A percentile compares a stretch with the other conserved stretches of the same genome.
Conservation (phyloP, 2,797 vertebrate genomes). For the Momotus momota region DNA sequence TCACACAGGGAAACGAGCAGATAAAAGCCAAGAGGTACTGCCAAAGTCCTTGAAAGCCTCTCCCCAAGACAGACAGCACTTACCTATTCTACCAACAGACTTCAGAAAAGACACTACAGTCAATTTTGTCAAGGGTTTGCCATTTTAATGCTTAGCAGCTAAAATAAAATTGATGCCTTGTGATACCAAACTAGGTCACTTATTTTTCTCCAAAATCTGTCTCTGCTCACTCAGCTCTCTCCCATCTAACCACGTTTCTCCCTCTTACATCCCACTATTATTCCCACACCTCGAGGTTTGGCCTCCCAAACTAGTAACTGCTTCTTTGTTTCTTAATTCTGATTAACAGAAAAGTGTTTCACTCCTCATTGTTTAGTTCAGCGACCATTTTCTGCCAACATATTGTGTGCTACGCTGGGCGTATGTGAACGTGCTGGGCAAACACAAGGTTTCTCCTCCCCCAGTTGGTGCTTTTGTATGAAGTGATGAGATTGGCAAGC, state of each 20-base stretch:
- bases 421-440: rapidly evolving
- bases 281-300: neutral
- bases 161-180: neutral
- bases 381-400: neutral
- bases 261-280: neutral
- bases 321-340: neutral
- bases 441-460: neutral
- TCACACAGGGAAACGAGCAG: neutral
- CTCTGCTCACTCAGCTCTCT: neutral
- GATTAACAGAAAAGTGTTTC: neutral
- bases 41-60: neutral
- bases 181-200: neutral
- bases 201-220: neutral
- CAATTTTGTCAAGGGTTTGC: neutral
- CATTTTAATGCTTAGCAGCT: neutral
- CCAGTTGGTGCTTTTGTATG: neutral
- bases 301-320: neutral
- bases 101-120: neutral
- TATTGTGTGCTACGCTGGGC: neutral
- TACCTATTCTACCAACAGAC: neutral
- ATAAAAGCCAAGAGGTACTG: neutral
- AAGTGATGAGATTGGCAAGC: neutral
- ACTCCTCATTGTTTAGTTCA: neutral
- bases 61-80: neutral
- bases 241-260: neutral